Conservation (phyloP, 2,888 invertebrate species). For the Xylocampa areola region DNA sequence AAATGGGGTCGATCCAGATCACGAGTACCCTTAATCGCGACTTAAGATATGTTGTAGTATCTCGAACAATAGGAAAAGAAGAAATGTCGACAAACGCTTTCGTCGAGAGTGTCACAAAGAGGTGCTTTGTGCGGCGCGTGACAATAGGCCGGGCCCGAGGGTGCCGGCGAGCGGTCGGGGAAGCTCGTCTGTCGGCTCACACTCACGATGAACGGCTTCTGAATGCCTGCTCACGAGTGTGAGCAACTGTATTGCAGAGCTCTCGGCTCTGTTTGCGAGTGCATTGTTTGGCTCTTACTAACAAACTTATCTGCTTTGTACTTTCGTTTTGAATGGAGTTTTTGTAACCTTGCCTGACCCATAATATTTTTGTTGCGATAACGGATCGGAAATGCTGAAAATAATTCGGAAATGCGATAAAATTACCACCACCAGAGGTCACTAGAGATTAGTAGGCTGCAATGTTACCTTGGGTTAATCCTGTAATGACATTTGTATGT, state of each 20-base stretch:
- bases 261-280: conserved; percentile 10
- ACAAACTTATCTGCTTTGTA: background rate
- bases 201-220: background rate
- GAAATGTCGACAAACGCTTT: conserved; percentile 19
- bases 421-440: no score
- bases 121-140: conserved; percentile 14
- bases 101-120: conserved; percentile 4
- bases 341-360: no score
- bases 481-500: no score
- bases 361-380: no score
- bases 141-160: conserved; percentile 13
- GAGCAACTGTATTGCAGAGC: conserved; percentile 5
- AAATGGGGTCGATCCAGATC: background rate
- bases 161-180: background rate
- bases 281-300: conserved; percentile 2
- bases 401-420: no score
- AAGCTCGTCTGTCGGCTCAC: background rate
- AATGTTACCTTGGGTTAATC: no score
- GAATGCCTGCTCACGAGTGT: background rate
- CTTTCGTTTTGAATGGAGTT: no score
- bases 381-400: no score
- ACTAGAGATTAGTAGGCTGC: no score
- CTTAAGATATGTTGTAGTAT: conserved; percentile 12
- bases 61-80: conserved; percentile 21
- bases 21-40: conserved; percentile 6